Base-by-base conservation (phyloP, 2,888 invertebrate species). In the Drosophila buzzatii region DNA sequence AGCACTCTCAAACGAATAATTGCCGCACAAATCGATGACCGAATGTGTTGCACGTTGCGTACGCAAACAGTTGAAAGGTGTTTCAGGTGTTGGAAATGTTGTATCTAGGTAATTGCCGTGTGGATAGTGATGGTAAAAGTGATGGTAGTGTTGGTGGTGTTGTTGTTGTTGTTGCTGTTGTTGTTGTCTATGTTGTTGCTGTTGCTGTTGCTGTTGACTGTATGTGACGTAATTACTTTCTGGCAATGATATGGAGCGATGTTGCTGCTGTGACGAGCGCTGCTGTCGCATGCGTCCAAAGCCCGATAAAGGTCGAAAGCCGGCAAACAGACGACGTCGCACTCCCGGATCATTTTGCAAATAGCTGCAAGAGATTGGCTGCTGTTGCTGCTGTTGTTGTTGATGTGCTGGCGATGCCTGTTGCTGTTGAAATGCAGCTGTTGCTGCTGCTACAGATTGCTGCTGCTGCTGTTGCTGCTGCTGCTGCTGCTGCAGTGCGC, bases 221-320 rank as follows among this genome's bases (percentile, higher is more conserved):
- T 73, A 76, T 80, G 86, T 79, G 79, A 86, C 86, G 90, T 92
- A 92, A 90, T 92, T 96, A 96, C 96, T 96, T 96, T 96, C 96
- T 93, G 96, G 96, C 94, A 96, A 95, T 93, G 96, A 96, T 95
- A 96, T 96, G 94, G 96, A 96, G 93, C 96, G 96, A 94, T 96
- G 95, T 93, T 96, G 96, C 91, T 96, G 95, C 93, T 96, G 96
- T 90, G 96, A 95, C 89, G 96, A 95, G 92, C 95, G 95, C 92
- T 95, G 95, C 91, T 95, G 95, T 91, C 95, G 95, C 91, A 95
- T 94, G 12, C 92, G 91, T 44, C 92, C 90, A 92, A 96, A 94
- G 78, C 95, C 96, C 90, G 96, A 96, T 92, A 96, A 94, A 93
- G 96, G 96, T 94, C 96, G 96, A 94, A 96, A 96, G 90, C 96